Percentiles rank a stretch among this genome's conserved stretches.
Evolutionary conservation across 2,888 invertebrate species (phyloP).

Genomic region (Lasioglossum morio): DNA sequence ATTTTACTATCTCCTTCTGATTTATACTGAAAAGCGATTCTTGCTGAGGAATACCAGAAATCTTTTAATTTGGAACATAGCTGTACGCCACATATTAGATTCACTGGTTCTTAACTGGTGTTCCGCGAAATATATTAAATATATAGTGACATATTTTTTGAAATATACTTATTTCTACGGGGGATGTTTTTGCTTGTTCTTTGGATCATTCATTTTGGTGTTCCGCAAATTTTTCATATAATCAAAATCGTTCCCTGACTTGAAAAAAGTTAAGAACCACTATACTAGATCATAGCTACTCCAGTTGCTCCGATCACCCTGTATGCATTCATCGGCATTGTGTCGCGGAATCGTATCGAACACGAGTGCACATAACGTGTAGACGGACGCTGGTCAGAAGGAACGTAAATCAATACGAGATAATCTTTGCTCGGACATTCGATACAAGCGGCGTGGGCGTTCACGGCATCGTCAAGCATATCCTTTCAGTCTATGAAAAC

Average conservation of each 20-base stretch:
- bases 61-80: not conserved
- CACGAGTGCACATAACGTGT: not conserved
- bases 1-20: no score
- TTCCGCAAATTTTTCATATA: no score
- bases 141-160: no score
- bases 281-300: not conserved
- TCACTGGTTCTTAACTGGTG: no score
- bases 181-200: no score
- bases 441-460: conserved; percentile 62
- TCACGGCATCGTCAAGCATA: conserved; percentile 19
- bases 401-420: conserved; percentile 69
- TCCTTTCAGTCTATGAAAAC: conserved; percentile 25
- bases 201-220: no score
- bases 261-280: no score
- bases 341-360: not conserved
- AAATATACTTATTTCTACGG: no score
- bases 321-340: not conserved
- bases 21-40: not conserved
- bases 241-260: no score
- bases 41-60: not conserved
- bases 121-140: no score
- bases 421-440: conserved; percentile 61
- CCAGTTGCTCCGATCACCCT: not conserved
- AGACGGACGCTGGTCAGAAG: conserved; percentile 7
- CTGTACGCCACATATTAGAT: not conserved